Evolutionary conservation across 2,113 vertebrate genomes (phyloP).

Genomic region (Dromiciops gliroides): DNA sequence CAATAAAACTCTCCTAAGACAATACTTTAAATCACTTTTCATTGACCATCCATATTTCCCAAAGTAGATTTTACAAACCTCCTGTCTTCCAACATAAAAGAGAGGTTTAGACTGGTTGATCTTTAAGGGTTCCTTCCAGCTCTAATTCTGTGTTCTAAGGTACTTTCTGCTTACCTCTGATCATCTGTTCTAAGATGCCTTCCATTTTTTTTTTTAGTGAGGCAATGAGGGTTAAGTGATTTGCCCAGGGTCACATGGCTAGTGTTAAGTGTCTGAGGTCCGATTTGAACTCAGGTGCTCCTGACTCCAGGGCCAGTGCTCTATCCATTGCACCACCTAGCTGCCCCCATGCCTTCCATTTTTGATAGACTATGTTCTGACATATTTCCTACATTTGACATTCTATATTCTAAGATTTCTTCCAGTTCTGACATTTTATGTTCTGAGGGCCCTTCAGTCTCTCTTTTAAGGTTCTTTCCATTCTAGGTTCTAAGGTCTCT

Average conservation of each 20-base stretch:
- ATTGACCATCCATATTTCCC: not conserved
- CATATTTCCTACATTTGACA: not conserved
- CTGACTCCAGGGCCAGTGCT: too few species aligned
- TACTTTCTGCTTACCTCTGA: too few species aligned
- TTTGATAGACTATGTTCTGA: not conserved
- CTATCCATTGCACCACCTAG: too few species aligned
- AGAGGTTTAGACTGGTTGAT: not conserved
- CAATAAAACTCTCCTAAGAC: not conserved
- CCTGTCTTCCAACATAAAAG: not conserved
- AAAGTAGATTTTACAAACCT: not conserved
- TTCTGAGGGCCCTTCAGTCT: not conserved
- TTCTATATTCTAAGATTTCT: not conserved
- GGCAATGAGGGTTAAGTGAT: too few species aligned
- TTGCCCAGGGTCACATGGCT: too few species aligned
- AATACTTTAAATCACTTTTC: not conserved
- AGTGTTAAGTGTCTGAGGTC: too few species aligned
- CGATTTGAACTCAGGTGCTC: too few species aligned
- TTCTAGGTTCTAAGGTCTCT: not conserved
- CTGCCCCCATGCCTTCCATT: too few species aligned
- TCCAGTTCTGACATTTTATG: not conserved
- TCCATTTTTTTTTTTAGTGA: too few species aligned
- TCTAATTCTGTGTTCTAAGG: too few species aligned
- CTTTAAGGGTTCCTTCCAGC: too few species aligned
- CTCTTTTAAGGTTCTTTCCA: not conserved
- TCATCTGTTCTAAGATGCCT: too few species aligned